phyloP scores from a whole-genome alignment of 2,113 vertebrate species.

The Euleptes europaea region DNA sequence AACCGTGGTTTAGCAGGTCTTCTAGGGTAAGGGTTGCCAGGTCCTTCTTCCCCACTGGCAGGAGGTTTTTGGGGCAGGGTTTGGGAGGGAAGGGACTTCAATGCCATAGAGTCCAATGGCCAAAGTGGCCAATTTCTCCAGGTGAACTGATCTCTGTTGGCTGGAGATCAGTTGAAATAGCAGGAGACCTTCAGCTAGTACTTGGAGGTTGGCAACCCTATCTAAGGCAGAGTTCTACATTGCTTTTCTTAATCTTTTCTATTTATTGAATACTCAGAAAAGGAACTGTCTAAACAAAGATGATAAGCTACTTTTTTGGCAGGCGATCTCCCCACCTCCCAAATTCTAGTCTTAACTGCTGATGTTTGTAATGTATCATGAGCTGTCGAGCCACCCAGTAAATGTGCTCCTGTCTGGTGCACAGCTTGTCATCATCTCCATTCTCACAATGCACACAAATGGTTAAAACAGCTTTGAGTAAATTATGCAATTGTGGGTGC shows the following conservation, averaged over 20 bases:
- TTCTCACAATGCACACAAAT: conserved; percentile 32
- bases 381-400: not conserved
- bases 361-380: not conserved
- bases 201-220: too few species aligned
- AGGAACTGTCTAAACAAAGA: not conserved
- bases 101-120: too few species aligned
- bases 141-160: too few species aligned
- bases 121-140: too few species aligned
- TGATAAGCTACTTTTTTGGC: not conserved
- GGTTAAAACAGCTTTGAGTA: not conserved
- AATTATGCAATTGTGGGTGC: conserved; percentile 55
- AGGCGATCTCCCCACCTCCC: not conserved
- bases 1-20: conserved; percentile 30
- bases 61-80: too few species aligned
- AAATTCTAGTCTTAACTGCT: conserved; percentile 23
- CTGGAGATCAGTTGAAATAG: too few species aligned
- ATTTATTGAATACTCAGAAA: conserved; percentile 15
- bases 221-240: conserved; percentile 39
- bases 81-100: too few species aligned
- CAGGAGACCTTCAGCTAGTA: too few species aligned
- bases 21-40: too few species aligned
- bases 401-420: not conserved
- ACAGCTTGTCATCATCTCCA: not conserved
- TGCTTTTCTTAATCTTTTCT: conserved; percentile 40
- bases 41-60: too few species aligned